A percentile compares a stretch with the other conserved stretches of the same genome.
Conservation (phyloP, 2,113 vertebrate species). For the Entomyzon cyanotis region DNA sequence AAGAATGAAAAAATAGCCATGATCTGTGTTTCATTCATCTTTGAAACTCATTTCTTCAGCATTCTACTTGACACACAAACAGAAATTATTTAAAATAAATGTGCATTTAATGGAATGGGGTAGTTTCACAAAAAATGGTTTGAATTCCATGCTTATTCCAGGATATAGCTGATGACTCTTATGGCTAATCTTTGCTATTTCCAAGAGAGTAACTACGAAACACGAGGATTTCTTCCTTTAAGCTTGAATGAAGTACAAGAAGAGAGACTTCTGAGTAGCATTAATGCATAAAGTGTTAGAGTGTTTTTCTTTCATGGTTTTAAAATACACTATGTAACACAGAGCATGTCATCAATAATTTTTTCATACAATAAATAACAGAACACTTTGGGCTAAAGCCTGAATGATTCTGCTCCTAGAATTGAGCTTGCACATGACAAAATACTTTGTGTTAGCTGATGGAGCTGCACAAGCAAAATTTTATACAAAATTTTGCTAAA, state of each 20-base stretch:
- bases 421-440: fast-evolving
- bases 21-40: not conserved
- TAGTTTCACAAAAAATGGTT: not conserved
- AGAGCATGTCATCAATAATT: not conserved
- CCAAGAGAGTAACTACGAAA: not conserved
- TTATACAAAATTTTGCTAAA: not conserved
- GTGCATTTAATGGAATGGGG: not conserved
- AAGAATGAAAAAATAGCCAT: not conserved
- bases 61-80: not conserved
- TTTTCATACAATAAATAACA: not conserved
- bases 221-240: not conserved
- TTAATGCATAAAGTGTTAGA: not conserved
- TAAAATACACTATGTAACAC: not conserved
- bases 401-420: not conserved
- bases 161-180: not conserved
- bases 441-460: not conserved
- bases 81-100: not conserved
- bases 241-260: not conserved
- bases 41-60: not conserved
- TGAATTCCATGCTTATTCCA: not conserved
- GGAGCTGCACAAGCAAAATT: not conserved
- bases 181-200: not conserved
- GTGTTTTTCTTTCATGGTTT: not conserved
- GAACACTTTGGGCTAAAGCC: not conserved
- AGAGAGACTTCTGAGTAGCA: not conserved